Conservation (phyloP, 2,113 vertebrate species). For the Paramormyrops kingsleyae region DNA sequence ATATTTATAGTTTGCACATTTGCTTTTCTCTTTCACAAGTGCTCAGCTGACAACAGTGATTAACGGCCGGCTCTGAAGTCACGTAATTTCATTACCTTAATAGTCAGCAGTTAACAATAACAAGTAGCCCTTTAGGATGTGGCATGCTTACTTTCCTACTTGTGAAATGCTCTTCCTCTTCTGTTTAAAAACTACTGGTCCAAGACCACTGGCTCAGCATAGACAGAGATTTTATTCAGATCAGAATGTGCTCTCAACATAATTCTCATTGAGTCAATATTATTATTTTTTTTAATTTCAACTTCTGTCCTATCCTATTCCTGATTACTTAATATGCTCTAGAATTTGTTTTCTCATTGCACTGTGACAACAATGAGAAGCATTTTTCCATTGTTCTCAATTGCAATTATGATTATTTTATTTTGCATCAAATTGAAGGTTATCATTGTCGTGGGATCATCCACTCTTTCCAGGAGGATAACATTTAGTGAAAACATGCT, state of each 20-base stretch:
- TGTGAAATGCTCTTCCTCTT: background rate
- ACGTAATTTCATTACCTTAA: conserved; percentile 35
- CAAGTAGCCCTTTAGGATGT: background rate
- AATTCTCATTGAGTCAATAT: background rate
- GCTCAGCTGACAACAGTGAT: conserved; percentile 23
- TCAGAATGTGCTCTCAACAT: background rate
- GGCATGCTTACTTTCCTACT: background rate
- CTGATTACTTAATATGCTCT: background rate
- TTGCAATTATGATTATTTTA: background rate
- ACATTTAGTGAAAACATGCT: background rate
- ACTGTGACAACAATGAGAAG: background rate
- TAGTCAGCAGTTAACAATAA: conserved; percentile 24
- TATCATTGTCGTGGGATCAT: background rate
- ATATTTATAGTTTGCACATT: conserved; percentile 25
- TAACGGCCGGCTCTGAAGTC: conserved; percentile 26
- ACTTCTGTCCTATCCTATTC: conserved; percentile 2
- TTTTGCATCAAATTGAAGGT: background rate
- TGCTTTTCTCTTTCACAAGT: conserved; percentile 20
- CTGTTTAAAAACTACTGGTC: background rate
- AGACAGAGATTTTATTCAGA: conserved; percentile 9
- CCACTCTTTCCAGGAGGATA: background rate
- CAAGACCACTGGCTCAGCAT: background rate
- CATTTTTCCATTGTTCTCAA: background rate
- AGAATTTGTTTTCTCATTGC: background rate
- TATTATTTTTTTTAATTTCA: background rate